These are phyloP conservation scores for Porites divaricata DNA, from an alignment of 92 coral and sea anemone genomes.

Conservation along the genomic window DNA sequence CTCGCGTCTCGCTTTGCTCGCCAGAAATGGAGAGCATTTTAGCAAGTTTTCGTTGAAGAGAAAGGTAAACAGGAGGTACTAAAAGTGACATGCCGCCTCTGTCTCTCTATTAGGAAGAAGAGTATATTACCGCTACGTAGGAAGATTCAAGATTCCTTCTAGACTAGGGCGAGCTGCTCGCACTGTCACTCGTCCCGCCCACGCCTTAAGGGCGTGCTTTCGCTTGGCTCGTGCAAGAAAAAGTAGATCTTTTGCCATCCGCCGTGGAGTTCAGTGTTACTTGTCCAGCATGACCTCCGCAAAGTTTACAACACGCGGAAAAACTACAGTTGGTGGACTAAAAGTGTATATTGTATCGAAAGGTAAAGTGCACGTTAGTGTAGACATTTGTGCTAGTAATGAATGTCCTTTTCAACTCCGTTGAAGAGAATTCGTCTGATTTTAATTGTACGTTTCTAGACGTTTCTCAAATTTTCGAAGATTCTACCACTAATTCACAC, in stretches of 20 bases:
- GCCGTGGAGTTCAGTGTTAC: constrained; percentile 30
- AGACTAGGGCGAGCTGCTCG: constrained; percentile 26
- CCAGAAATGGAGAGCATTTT: too few relatives aligned
- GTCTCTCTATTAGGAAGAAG: background rate
- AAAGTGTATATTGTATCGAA: constrained; percentile 21
- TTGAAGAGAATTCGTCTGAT: too few relatives aligned
- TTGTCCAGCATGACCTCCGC: constrained; percentile 5
- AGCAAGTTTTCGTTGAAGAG: too few relatives aligned
- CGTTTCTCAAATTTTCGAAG: too few relatives aligned
- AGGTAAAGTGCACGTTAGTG: constrained; percentile 2
- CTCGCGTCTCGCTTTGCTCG: too few relatives aligned
- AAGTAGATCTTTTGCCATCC: constrained; percentile 31
- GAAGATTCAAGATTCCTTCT: background rate
- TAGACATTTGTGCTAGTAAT: too few relatives aligned
- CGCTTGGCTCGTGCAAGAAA: constrained; percentile 34
- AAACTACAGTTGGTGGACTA: constrained; percentile 24
- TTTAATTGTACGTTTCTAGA: too few relatives aligned
- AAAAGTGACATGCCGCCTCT: background rate
- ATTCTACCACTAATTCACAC: too few relatives aligned
- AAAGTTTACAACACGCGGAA: constrained; percentile 37
- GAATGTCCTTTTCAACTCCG: too few relatives aligned
- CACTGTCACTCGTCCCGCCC: constrained; percentile 7
- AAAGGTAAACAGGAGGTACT: too few relatives aligned
- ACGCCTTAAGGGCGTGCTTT: background rate
- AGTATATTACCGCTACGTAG: background rate